Base-by-base conservation (phyloP, 2,888 invertebrate genomes). In the Noctuana brunneofusca region DNA sequence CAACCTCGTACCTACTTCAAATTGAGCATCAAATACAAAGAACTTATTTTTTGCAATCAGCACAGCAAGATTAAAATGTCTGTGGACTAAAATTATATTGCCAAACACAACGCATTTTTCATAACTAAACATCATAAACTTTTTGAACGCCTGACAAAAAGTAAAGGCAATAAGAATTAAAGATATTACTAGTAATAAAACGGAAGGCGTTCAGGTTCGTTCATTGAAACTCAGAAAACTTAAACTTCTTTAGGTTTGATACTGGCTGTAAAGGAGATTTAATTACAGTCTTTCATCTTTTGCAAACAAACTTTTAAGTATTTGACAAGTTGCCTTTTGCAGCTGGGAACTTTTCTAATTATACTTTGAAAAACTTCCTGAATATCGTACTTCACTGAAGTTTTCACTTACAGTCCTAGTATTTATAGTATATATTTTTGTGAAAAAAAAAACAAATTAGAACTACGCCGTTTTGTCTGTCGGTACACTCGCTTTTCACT, bases 231-330 rank as follows among this genome's bases (percentile, higher is more conserved):
- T 32, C 1, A 2, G 12, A n/a, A 18, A 52, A 50, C 9, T 24
- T 49, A 48, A 49, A 62, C 48, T 24, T 53, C 12, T n/a, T 41
- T 27, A 62, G 38, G 24, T 55, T 49, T 55, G 49, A 35, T 46
- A 27, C 56, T 53, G 38, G 20, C 22, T 38, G 24, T 55, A 49
- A 43, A 56, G 20, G 60, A 62, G 38, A 56, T 63, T 52, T 63
- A 63, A 63, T 50, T 57, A 63, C 49, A 56, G 22, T 56, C 63
- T 56, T 55, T 56, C 50, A 57, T 63, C 63, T 57, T 52, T 56
- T 63, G 30, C 8, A 50, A 63, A 41, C 41, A 41, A 49, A 38
- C 35, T 60, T 49, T 41, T 9, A 50, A 63, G 56, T 57, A 52
- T 56, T 57, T 57, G 62, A 57, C 50, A 63, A 63, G 50, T 52